Percentiles rank a stretch among this genome's conserved stretches.
phyloP scores from a whole-genome alignment of 2,113 vertebrate species.

The Indicator maculatus region DNA sequence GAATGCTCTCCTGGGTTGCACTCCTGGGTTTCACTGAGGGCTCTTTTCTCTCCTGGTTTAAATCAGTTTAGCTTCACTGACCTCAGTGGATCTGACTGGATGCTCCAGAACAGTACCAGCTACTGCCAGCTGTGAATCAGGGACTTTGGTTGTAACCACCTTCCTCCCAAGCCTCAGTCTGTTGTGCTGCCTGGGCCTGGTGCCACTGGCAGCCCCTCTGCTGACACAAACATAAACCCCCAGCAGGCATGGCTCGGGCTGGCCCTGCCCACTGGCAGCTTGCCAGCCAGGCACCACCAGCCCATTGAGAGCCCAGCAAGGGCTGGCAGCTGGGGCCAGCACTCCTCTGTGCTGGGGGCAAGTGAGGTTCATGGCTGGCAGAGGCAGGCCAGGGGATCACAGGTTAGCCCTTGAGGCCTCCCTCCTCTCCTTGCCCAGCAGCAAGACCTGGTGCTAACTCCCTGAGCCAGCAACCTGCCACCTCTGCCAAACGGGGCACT shows the following conservation, averaged over 20 bases:
- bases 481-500: background rate
- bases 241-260: background rate
- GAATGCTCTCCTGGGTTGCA: background rate
- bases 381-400: too few species aligned
- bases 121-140: background rate
- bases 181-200: slow-evolving; percentile 19
- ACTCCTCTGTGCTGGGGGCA: background rate
- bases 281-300: background rate
- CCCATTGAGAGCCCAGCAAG: accelerated
- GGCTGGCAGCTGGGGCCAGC: accelerated
- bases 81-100: background rate
- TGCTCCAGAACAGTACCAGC: background rate
- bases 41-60: background rate
- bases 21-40: background rate
- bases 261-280: background rate
- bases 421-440: background rate
- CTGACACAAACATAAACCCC: slow-evolving; percentile 13
- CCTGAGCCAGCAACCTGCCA: background rate
- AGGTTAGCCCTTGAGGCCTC: background rate
- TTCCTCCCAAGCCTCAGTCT: background rate
- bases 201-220: background rate
- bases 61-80: background rate
- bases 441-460: background rate
- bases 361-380: accelerated
- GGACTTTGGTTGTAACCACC: background rate